Base-by-base conservation (phyloP, 2,113 vertebrate species). In the Zeus faber region DNA sequence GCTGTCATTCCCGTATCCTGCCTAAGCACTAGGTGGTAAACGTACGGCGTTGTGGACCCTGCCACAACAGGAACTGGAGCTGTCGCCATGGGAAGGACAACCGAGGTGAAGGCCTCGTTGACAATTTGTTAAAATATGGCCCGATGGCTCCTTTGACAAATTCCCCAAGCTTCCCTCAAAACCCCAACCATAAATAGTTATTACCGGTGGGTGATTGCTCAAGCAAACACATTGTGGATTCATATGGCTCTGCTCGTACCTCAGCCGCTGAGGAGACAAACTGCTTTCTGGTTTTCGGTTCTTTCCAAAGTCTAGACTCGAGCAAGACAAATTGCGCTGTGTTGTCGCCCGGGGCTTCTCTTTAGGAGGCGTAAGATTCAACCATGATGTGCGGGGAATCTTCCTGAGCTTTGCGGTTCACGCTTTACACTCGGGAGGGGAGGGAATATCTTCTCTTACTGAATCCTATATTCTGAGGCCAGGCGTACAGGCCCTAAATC, bases 401-500 rank as follows among this genome's bases (percentile, higher is more conserved):
- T 65, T 62, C 31, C 25, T 58, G 48, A 48, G 62, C 55, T 25
- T 54, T 2, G 1, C 47, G 51, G 35, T 18, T 73, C 39, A 62
- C 29, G 26, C 67, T 53, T 40, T 62, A 5, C 21, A 56, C 3
- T 66, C 54, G 1, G 11, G 49, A 16, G 31, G 53, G 59, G 50
- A 55, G 57, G 21, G 74, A 76, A 76, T 63, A 39, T 72, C 54
- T 67, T 37, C 18, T 47, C 54, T 67, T 40, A 46, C 25, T 50
- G 63, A 52, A 67, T 72, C 65, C 74, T 52, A 40, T 13, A 35
- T 2, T 20, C 37, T 58, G 4, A 9, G 44, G 49, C 54, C 62
- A 54, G 54, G 44, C 67, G 14, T 61, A 13, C 20, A 65, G 33
- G 26, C 35, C 45, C 25, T 70, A 73, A 76, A 81, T 76, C 65